Evolutionary conservation across 2,888 invertebrate genomes (phyloP).

Genomic region (Prosopocoilus inquinatus): DNA sequence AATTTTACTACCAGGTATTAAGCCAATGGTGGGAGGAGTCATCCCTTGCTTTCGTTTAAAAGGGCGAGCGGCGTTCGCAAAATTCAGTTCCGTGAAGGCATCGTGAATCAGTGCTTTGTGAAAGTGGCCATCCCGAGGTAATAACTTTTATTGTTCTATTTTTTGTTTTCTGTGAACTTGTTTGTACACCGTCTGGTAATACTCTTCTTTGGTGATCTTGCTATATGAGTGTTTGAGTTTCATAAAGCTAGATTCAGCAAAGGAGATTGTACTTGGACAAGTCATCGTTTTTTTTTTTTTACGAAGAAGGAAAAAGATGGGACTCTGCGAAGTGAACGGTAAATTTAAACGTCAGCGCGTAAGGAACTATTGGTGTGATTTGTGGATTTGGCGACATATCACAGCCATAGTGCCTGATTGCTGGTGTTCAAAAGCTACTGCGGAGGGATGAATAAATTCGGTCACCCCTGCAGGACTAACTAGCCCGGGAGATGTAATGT

Average conservation of each 20-base stretch:
- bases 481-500: not conserved
- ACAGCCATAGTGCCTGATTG: slow-evolving; percentile 48
- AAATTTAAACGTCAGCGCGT: slow-evolving; percentile 17
- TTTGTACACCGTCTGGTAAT: slow-evolving; percentile 15
- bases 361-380: slow-evolving; percentile 51
- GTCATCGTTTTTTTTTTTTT: slow-evolving; percentile 3
- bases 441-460: not conserved
- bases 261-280: slow-evolving; percentile 33
- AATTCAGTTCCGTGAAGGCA: no score
- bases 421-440: slow-evolving; percentile 6
- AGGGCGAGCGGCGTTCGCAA: no score
- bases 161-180: no score
- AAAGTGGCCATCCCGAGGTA: no score
- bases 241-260: slow-evolving; percentile 52
- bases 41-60: no score
- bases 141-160: no score
- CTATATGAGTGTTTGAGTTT: slow-evolving; percentile 42
- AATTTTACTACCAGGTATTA: no score
- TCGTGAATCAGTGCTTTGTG: no score
- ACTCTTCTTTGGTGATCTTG: slow-evolving; percentile 47
- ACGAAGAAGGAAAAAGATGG: slow-evolving; percentile 13
- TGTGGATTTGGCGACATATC: slow-evolving; percentile 41
- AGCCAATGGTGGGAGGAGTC: no score
- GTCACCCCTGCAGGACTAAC: not conserved
- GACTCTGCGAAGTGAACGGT: not conserved